Evolutionary conservation across 2,113 vertebrate species (phyloP).

Genomic region (Heterotis niloticus): DNA sequence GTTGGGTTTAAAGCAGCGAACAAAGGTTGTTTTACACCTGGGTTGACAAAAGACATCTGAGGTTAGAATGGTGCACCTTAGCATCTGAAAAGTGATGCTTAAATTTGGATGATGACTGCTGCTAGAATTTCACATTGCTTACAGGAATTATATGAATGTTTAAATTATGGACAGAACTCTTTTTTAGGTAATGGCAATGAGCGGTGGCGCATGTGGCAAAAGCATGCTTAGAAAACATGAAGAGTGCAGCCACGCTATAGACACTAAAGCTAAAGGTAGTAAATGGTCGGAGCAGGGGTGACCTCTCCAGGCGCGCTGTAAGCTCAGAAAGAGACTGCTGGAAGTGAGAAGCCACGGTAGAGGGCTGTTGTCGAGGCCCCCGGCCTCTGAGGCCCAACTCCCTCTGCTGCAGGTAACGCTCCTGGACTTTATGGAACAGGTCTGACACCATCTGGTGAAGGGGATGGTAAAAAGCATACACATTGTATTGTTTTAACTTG

Average conservation of each 20-base stretch:
- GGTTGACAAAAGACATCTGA: slow-evolving; percentile 26
- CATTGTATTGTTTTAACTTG: neutral
- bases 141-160: too few species aligned
- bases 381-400: slow-evolving; percentile 53
- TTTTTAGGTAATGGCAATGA: too few species aligned
- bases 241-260: neutral
- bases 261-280: neutral
- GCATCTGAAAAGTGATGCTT: neutral
- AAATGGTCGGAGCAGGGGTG: slow-evolving; percentile 17
- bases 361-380: slow-evolving; percentile 55
- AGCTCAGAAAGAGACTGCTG: slow-evolving; percentile 78
- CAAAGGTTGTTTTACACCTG: slow-evolving; percentile 75
- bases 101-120: neutral
- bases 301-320: slow-evolving; percentile 74
- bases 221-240: neutral
- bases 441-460: slow-evolving; percentile 70
- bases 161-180: too few species aligned
- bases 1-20: slow-evolving; percentile 82
- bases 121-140: too few species aligned
- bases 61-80: neutral
- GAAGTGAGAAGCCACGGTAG: slow-evolving; percentile 73
- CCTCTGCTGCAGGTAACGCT: slow-evolving; percentile 53
- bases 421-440: slow-evolving; percentile 72
- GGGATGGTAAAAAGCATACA: neutral
- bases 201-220: too few species aligned